phyloP scores from a whole-genome alignment of 2,113 vertebrate genomes.

The Pseudorhombus dupliciocellatus region DNA sequence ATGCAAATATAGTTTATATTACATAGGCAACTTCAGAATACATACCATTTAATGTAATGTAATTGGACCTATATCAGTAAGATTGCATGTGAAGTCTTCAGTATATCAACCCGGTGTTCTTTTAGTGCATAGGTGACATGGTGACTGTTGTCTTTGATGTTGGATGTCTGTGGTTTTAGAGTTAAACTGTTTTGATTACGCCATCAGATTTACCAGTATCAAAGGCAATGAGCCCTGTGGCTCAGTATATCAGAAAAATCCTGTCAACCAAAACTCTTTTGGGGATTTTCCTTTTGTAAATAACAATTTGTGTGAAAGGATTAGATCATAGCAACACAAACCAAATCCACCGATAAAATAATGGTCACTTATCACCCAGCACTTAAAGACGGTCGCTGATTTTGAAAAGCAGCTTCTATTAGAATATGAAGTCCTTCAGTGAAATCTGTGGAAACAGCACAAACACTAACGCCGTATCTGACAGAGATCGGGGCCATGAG shows the following conservation, averaged over 20 bases:
- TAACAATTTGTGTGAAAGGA: neutral
- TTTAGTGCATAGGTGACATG: too few species aligned
- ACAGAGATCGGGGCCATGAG: constrained; percentile 14
- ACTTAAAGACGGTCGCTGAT: neutral
- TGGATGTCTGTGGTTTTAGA: too few species aligned
- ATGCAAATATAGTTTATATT: neutral
- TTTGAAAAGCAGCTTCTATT: neutral
- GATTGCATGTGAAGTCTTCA: neutral
- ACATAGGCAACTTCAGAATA: neutral
- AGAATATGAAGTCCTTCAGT: constrained; percentile 4
- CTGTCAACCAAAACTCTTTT: neutral
- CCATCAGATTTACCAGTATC: too few species aligned
- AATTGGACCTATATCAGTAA: neutral
- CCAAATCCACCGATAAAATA: too few species aligned
- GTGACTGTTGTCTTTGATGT: too few species aligned
- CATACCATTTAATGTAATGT: neutral
- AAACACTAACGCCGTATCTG: neutral
- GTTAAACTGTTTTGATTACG: too few species aligned
- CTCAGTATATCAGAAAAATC: too few species aligned
- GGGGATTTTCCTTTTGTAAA: neutral
- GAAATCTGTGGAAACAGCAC: constrained; percentile 1
- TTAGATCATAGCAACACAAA: too few species aligned
- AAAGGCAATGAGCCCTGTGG: too few species aligned
- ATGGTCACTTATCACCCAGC: neutral
- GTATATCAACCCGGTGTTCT: too few species aligned